These are phyloP conservation scores for Cavia porcellus DNA, from an alignment of 2,113 vertebrate species.

Conservation along the genomic window DNA sequence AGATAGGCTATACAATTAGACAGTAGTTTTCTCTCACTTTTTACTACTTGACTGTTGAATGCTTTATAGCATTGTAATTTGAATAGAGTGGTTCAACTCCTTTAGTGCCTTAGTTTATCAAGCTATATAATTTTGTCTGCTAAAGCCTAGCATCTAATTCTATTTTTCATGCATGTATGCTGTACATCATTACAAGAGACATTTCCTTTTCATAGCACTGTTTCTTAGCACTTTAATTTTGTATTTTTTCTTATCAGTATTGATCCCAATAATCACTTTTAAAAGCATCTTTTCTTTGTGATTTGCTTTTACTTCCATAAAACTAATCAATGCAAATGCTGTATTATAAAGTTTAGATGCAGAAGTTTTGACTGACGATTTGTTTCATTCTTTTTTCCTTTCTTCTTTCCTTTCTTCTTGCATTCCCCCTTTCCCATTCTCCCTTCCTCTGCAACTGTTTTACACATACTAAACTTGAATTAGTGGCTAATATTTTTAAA, in stretches of 20 bases:
- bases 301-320: conserved; percentile 48
- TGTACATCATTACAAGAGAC: conserved; percentile 34
- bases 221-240: conserved; percentile 65
- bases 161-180: not conserved
- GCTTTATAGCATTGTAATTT: conserved; percentile 31
- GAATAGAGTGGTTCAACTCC: conserved; percentile 52
- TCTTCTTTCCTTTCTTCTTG: not conserved
- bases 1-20: not conserved
- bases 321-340: not conserved
- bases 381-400: not conserved
- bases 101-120: not conserved
- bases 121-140: conserved; percentile 55
- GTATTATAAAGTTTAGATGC: not conserved
- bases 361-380: not conserved
- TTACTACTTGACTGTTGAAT: conserved; percentile 12
- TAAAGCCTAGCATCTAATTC: conserved; percentile 38
- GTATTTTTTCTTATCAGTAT: conserved; percentile 30
- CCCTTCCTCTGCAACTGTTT: not conserved
- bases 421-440: not conserved
- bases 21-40: not conserved
- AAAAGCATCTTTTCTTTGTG: conserved; percentile 15
- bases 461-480: not conserved
- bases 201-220: conserved; percentile 46
- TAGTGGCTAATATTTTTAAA: not conserved
- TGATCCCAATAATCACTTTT: conserved; percentile 61